Evolutionary conservation across 2,888 invertebrate species (phyloP).

Genomic region (Ashinkailepas kermadecensis): DNA sequence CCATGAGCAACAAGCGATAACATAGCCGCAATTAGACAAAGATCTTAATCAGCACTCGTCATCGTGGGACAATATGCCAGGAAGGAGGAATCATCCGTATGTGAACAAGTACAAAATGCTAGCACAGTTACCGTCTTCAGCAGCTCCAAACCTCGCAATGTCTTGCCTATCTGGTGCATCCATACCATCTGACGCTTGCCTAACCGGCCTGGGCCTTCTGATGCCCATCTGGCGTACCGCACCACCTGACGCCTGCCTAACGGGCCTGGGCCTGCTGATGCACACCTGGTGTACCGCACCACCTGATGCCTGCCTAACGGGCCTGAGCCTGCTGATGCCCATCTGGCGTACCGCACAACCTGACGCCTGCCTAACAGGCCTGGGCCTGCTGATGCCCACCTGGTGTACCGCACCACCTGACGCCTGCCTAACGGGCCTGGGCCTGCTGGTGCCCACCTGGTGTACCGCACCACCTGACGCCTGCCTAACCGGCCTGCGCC

Average conservation of each 20-base stretch:
- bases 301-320: neutral
- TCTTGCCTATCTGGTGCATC: too few relatives aligned
- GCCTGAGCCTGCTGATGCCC: slow-evolving; percentile 15
- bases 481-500: neutral
- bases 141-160: too few relatives aligned
- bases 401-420: slow-evolving; percentile 69
- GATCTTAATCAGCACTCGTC: too few relatives aligned
- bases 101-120: too few relatives aligned
- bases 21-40: too few relatives aligned
- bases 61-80: too few relatives aligned
- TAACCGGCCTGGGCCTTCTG: neutral
- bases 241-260: neutral
- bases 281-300: slow-evolving; percentile 91
- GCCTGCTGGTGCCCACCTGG: slow-evolving; percentile 18
- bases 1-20: too few relatives aligned
- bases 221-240: slow-evolving; percentile 23
- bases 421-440: slow-evolving; percentile 5
- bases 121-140: too few relatives aligned
- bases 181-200: neutral
- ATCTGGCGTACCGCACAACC: neutral
- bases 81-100: too few relatives aligned
- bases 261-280: neutral
- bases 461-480: neutral
- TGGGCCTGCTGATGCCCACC: slow-evolving; percentile 49
- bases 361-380: neutral